A percentile compares a stretch with the other conserved stretches of the same genome.
These are phyloP conservation scores for Suncus etruscus DNA, from an alignment of 2,113 vertebrate species.

Conservation along the genomic window DNA sequence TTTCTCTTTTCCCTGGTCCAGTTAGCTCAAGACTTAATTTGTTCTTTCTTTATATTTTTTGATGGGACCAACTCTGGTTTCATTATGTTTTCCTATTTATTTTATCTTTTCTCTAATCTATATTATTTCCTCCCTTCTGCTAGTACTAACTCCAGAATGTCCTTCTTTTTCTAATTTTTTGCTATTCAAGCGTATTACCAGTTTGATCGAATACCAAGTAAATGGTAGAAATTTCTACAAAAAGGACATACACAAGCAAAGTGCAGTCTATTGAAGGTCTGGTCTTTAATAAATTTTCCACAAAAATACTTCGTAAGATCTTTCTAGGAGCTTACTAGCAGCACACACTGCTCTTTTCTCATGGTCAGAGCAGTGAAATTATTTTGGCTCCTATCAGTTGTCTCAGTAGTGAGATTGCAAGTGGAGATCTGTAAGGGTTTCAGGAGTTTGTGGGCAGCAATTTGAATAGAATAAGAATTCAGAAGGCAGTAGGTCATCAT, in stretches of 20 bases:
- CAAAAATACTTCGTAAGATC: constrained; percentile 7
- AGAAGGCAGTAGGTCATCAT: background rate
- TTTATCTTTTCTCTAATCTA: constrained; percentile 3
- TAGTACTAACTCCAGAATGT: background rate
- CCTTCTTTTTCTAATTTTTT: background rate
- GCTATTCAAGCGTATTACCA: background rate
- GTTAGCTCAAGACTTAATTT: background rate
- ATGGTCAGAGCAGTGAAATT: background rate
- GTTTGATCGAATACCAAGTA: background rate
- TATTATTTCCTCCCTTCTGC: background rate
- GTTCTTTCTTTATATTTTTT: background rate
- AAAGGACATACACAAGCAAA: constrained; percentile 12
- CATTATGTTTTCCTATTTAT: background rate
- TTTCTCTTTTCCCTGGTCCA: background rate
- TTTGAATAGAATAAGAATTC: background rate
- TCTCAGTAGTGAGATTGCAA: background rate
- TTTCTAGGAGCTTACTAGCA: background rate
- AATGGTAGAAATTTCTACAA: background rate
- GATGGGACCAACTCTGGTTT: background rate
- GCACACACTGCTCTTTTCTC: background rate
- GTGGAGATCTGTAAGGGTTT: fast-evolving
- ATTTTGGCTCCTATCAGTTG: background rate
- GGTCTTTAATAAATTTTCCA: background rate
- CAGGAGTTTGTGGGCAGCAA: background rate
- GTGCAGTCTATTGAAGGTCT: background rate